These are phyloP conservation scores for Nothocercus nigrocapillus DNA, from an alignment of 2,113 vertebrate species.

Conservation along the genomic window DNA sequence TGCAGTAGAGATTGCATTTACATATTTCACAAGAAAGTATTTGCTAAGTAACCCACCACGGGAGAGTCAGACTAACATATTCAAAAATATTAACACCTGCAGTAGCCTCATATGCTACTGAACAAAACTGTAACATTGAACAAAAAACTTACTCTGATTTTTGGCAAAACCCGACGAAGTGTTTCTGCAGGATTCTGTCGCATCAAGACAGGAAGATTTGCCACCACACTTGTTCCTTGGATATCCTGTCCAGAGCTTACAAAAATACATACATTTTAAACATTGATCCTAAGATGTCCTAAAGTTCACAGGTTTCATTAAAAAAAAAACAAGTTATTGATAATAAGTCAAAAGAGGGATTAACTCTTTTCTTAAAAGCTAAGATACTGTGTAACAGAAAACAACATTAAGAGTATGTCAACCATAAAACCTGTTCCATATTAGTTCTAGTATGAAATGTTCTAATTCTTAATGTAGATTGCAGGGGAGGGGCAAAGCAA, in stretches of 20 bases:
- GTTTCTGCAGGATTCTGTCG: slow-evolving; percentile 94
- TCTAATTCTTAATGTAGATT: background rate
- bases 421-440: background rate
- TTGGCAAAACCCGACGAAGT: slow-evolving; percentile 91
- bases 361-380: background rate
- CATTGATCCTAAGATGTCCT: background rate
- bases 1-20: background rate
- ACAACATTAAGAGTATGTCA: background rate
- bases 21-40: background rate
- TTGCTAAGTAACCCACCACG: background rate
- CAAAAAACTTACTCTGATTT: slow-evolving; percentile 74
- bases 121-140: too few species aligned
- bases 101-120: background rate
- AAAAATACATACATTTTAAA: slow-evolving; percentile 58
- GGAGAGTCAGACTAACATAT: background rate
- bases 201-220: slow-evolving; percentile 90
- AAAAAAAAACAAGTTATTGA: background rate
- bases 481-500: background rate
- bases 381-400: background rate
- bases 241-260: slow-evolving; percentile 92
- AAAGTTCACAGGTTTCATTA: background rate
- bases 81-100: background rate
- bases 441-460: background rate
- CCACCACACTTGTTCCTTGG: slow-evolving; percentile 91
- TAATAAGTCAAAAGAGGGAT: background rate